Base-by-base conservation (phyloP, 1,140 invertebrate species). In the Berghia stephanieae region DNA sequence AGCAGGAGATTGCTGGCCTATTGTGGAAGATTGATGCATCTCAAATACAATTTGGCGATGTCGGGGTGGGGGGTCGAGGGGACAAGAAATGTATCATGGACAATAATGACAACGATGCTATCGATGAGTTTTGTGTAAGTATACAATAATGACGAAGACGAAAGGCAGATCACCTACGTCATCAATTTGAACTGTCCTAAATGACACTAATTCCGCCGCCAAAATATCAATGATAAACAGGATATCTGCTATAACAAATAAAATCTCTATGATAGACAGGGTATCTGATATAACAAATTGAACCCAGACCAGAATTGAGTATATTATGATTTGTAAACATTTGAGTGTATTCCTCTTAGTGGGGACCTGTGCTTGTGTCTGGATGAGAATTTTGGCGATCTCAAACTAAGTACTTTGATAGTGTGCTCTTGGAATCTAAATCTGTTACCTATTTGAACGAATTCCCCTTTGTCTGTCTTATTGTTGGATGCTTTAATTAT, bases 1-100 rank as follows among this genome's bases (percentile, higher is more conserved):
- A 99, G 89, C 95, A 98, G 87, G 97, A 99, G 90, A 98, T 99
- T 75, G 96, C 97, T 83, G 97, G 97, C 27, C 90, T 99, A 66
- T 90, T 99, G 66, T 99, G 98, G 98, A 97, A 97, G 89, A 97
- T 99, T 77, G 93, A 96, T 84, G 91, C 92, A 2, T 91, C 93
- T 96, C 68, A 89, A 55, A 79, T 89, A 72, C 78, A 83, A 78
- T 76, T 60, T 43, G 44, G 38, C 27, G 42, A 76, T 2, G 31
- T 60, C 4, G 38, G 18, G 6, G 13, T 27, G 21, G n/a, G n/a
- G n/a, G 63, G 74, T 36, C 40, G 74, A 1, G 4, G 34, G 42
- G 74, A 76, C 27, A 43, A 36, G 36, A 76, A 76, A 43, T 5
- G 46, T 1, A 24, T 67, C 24, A 67, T 38, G 1, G 63, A 76